Evolutionary conservation across 2,888 invertebrate species (phyloP), one percentile per base, ranked within the genome.

Genomic region (Flexamia atlantica): DNA sequence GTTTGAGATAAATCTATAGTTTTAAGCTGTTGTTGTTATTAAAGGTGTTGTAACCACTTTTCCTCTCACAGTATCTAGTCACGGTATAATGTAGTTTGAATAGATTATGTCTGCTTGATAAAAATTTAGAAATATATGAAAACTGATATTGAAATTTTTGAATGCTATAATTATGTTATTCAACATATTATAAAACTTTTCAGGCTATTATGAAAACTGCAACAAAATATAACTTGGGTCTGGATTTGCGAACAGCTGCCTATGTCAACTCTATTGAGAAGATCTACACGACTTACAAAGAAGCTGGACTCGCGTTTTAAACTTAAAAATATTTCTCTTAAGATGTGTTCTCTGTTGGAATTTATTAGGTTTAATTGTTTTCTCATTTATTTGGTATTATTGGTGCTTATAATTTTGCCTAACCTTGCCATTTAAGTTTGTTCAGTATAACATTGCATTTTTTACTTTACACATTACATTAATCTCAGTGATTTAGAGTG

Each of bases 221-320:
- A 36, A 93, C 95, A 92, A 96, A 96, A 90, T 98, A 97, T 93
- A 95, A 98, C 90, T 92, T 99, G 84, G 98, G 98, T 82, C 92
- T 98, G 87, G 99, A 99, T 91, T 92, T 99, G 88, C 94, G 99
- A 90, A 97, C 98, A 83, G 99, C 99, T 53, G 99, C 99, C 57
- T 99, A 98, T 90, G 96, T 97, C 82, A 98, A 97, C 91, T 96
- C 99, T 70, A 96, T 99, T 87, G 97, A 97, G 90, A 99, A 99
- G 91, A 98, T 99, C 90, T 98, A 98, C 92, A 95, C 95, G 85
- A 97, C 98, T 25, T 96, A 98, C 91, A 95, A 96, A 87, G 97
- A 97, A 89, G 98, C 98, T 87, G 99, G 99, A 83, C 94, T 99
- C 88, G 97, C 98, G 83, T 98, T 98, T 92, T 96, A 95, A 84